Conservation (phyloP, 2,113 vertebrate species). For the Myrmecobius fasciatus region DNA sequence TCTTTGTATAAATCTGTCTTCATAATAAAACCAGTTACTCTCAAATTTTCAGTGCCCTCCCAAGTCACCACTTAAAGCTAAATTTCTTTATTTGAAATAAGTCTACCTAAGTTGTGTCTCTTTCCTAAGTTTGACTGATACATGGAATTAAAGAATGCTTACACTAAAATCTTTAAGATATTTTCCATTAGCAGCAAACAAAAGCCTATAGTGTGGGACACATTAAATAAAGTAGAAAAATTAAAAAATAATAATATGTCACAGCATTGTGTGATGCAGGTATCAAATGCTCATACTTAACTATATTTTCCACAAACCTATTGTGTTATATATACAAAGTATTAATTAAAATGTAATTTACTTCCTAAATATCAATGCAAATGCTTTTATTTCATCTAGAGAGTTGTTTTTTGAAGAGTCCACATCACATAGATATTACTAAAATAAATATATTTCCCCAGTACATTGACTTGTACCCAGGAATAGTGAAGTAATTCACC, state of each 20-base stretch:
- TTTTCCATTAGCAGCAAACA: neutral
- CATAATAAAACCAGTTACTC: neutral
- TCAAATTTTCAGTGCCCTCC: neutral
- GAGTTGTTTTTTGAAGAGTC: neutral
- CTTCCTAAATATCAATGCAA: neutral
- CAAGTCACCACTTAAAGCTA: neutral
- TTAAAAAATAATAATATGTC: neutral
- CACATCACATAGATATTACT: neutral
- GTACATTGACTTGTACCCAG: neutral
- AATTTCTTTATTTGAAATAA: neutral
- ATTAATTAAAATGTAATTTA: slow-evolving; percentile 15
- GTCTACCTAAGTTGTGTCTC: neutral
- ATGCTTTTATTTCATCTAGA: neutral
- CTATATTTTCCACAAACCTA: neutral
- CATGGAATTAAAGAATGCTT: neutral
- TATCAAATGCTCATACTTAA: neutral
- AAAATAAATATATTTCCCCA: neutral
- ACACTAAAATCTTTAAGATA: neutral
- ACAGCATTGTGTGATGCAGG: neutral
- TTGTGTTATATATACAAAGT: neutral
- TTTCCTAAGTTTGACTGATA: neutral
- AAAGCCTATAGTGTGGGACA: neutral
- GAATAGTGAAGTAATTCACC: neutral
- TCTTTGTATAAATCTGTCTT: neutral
- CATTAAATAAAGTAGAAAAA: neutral